These are phyloP conservation scores for Tetranychus urticae DNA, from an alignment of 1,140 invertebrate genomes.

Conservation along the genomic window DNA sequence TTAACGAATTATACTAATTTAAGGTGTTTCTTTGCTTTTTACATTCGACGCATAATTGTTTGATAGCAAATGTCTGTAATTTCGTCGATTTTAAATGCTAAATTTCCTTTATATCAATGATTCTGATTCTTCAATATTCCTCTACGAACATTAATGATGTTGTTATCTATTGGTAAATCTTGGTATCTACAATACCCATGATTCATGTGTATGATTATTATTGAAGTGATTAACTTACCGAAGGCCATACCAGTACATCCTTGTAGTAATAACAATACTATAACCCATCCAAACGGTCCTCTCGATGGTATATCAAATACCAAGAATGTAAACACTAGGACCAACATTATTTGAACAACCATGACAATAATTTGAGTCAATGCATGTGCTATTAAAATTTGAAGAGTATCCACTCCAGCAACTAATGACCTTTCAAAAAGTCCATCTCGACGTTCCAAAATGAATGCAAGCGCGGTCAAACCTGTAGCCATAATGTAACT, in stretches of 20 bases:
- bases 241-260: slow-evolving; percentile 84
- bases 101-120: no score
- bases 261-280: slow-evolving; percentile 41
- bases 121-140: no score
- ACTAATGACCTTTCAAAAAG: slow-evolving; percentile 49
- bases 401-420: slow-evolving; percentile 56
- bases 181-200: background rate
- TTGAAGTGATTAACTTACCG: slow-evolving; percentile 15
- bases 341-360: slow-evolving; percentile 65
- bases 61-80: no score
- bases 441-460: slow-evolving; percentile 74
- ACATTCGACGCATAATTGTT: no score
- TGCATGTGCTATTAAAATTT: slow-evolving; percentile 75
- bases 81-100: no score
- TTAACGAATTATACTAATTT: no score
- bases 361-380: slow-evolving; percentile 80
- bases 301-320: slow-evolving; percentile 54
- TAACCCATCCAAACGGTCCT: slow-evolving; percentile 48
- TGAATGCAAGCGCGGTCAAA: slow-evolving; percentile 65
- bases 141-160: background rate
- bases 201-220: background rate
- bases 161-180: background rate
- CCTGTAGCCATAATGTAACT: slow-evolving; percentile 88
- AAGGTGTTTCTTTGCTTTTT: no score
- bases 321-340: slow-evolving; percentile 56